Percentiles rank a stretch among this genome's conserved stretches.
phyloP scores from a whole-genome alignment of 2,113 vertebrate genomes.

The Indicator indicator region DNA sequence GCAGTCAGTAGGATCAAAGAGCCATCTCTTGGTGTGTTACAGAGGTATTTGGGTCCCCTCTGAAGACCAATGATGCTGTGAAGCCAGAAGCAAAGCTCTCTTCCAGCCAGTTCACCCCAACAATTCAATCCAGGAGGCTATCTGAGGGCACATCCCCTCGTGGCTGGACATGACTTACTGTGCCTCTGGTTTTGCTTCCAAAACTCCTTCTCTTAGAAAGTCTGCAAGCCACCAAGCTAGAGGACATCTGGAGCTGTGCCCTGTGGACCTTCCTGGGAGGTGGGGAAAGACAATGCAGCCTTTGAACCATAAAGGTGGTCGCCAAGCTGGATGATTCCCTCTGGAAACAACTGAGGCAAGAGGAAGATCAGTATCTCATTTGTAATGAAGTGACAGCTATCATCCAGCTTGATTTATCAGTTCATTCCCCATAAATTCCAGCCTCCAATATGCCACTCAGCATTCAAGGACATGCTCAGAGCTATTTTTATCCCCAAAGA shows the following conservation, averaged over 20 bases:
- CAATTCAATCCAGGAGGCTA: background rate
- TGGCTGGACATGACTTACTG: background rate
- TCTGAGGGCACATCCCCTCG: background rate
- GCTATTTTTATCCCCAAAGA: background rate
- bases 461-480: background rate
- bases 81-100: background rate
- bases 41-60: background rate
- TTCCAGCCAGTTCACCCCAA: background rate
- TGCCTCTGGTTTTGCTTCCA: background rate
- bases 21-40: rapidly evolving
- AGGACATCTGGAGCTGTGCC: background rate
- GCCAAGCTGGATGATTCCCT: background rate
- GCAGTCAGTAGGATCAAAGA: background rate
- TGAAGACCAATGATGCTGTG: background rate
- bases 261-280: background rate
- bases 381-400: background rate
- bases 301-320: background rate
- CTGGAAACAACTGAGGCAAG: background rate
- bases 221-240: background rate
- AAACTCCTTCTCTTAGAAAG: background rate
- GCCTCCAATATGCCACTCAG: background rate
- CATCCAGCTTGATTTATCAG: background rate
- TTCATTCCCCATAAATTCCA: background rate
- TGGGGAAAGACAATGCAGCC: background rate
- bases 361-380: too few species aligned